These are phyloP conservation scores for Phalera bucephala DNA, from an alignment of 2,888 invertebrate species.

Conservation along the genomic window DNA sequence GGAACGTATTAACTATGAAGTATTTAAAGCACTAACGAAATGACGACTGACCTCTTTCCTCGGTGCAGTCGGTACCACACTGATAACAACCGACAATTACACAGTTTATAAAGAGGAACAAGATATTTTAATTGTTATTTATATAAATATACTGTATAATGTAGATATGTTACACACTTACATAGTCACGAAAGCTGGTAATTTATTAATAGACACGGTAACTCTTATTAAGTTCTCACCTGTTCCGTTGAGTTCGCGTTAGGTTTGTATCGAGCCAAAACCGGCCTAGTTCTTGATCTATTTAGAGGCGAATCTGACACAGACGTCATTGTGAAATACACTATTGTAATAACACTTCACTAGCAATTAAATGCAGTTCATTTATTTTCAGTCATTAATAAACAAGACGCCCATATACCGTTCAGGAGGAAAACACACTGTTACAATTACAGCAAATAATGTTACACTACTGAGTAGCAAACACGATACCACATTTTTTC, in stretches of 20 bases:
- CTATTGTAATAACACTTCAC: constrained; percentile 16
- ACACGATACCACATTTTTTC: constrained; percentile 77
- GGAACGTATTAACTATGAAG: constrained; percentile 3
- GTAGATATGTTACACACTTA: too few species aligned
- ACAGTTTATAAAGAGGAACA: not conserved
- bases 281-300: constrained; percentile 68
- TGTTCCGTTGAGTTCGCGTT: constrained; percentile 51
- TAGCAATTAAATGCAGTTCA: constrained; percentile 13
- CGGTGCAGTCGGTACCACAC: constrained; percentile 4
- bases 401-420: constrained; percentile 50
- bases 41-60: constrained; percentile 25
- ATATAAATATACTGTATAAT: too few species aligned
- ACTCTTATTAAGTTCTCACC: constrained; percentile 51
- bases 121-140: not conserved
- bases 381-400: constrained; percentile 7
- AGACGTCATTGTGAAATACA: constrained; percentile 57
- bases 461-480: constrained; percentile 57
- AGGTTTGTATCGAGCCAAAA: constrained; percentile 70
- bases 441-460: constrained; percentile 61
- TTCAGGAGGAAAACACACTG: constrained; percentile 73
- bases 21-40: constrained; percentile 17
- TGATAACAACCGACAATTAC: constrained; percentile 14
- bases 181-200: too few species aligned
- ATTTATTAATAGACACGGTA: too few species aligned
- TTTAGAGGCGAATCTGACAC: constrained; percentile 67